These are phyloP conservation scores for Diachrysia chrysitis DNA, from an alignment of 2,888 invertebrate species.

Conservation along the genomic window DNA sequence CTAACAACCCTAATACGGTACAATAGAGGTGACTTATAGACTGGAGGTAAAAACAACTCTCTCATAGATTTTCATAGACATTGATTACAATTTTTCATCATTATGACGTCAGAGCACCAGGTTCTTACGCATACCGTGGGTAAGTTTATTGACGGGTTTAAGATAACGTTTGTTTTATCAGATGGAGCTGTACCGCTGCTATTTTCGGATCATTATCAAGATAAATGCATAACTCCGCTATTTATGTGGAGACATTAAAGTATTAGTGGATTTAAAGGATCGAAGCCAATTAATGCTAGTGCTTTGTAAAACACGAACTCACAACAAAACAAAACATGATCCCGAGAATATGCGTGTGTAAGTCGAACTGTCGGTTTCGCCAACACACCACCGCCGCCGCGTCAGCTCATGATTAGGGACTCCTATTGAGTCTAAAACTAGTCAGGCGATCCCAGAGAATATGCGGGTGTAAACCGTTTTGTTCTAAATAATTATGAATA, in stretches of 20 bases:
- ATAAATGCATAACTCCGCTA: constrained; percentile 14
- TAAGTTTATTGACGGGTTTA: constrained; percentile 48
- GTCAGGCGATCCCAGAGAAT: no score
- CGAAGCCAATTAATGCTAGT: neutral
- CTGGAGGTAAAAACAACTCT: constrained; percentile 10
- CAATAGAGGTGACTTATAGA: neutral
- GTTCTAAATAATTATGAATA: no score
- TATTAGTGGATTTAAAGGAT: neutral
- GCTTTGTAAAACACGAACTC: no score
- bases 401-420: no score
- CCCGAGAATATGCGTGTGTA: no score
- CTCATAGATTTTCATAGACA: constrained; percentile 25
- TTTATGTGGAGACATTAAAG: neutral
- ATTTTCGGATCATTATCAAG: constrained; percentile 45
- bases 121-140: constrained; percentile 31
- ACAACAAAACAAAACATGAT: no score
- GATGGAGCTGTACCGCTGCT: constrained; percentile 44
- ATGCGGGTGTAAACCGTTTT: no score
- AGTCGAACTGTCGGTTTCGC: no score
- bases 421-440: no score
- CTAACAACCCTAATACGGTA: neutral
- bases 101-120: constrained; percentile 36
- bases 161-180: constrained; percentile 53
- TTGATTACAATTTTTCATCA: constrained; percentile 38
- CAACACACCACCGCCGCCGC: no score